Percentiles rank a stretch among this genome's conserved stretches.
These are phyloP conservation scores for Otolemur garnettii DNA, from an alignment of 2,113 vertebrate species.

Conservation along the genomic window DNA sequence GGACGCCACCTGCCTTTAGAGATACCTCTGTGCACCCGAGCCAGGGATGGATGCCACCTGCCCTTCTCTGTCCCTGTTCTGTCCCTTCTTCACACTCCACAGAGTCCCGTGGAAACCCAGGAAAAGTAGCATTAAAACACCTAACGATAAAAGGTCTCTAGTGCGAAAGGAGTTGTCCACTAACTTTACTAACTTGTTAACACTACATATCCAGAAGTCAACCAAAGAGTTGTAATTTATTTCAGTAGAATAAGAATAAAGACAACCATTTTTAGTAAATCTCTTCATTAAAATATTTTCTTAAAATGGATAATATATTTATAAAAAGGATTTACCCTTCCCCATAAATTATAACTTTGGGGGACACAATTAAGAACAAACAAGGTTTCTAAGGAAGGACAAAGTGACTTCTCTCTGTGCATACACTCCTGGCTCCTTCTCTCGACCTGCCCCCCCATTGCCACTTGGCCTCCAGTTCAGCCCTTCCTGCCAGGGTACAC, in stretches of 20 bases:
- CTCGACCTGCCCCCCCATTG: fast-evolving
- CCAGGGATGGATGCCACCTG: background rate
- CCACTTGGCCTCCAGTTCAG: background rate
- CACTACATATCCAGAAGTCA: background rate
- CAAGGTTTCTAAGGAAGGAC: background rate
- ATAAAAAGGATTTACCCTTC: background rate
- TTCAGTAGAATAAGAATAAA: background rate
- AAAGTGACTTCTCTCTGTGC: background rate
- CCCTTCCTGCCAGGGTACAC: background rate
- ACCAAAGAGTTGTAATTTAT: background rate
- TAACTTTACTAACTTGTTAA: fast-evolving
- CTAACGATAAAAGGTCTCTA: background rate
- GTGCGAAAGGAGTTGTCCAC: background rate
- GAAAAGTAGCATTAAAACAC: fast-evolving
- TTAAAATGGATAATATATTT: background rate
- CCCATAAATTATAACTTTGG: background rate
- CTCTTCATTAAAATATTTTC: background rate
- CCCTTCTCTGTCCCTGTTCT: background rate
- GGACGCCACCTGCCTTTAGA: background rate
- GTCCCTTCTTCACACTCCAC: too few relatives aligned
- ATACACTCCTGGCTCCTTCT: background rate
- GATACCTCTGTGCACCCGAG: fast-evolving
- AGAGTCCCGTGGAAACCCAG: background rate
- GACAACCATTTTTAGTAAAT: background rate
- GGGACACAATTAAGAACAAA: background rate